phyloP scores from a whole-genome alignment of 2,113 vertebrate genomes.

The Trachemys scripta region DNA sequence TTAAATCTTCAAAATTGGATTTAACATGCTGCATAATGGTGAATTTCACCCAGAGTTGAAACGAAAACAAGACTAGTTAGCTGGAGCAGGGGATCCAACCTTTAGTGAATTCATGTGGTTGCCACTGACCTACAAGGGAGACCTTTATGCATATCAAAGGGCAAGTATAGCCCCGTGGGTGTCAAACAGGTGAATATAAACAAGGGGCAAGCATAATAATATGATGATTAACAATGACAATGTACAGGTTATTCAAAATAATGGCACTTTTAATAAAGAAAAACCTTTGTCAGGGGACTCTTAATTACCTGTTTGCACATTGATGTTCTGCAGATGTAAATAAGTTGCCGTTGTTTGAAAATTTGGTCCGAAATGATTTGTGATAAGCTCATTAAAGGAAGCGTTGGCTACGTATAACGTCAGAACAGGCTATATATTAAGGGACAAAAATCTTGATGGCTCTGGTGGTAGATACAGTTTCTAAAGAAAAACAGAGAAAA shows the following conservation, averaged over 20 bases:
- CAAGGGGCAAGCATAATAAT: background rate
- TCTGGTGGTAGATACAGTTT: background rate
- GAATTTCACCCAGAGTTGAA: constrained; percentile 62
- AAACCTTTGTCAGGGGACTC: background rate
- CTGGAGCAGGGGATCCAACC: constrained; percentile 1
- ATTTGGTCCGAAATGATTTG: background rate
- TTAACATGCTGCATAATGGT: constrained; percentile 55
- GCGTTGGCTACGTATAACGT: background rate
- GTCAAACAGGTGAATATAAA: background rate
- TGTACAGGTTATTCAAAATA: background rate
- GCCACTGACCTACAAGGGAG: background rate
- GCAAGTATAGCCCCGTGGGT: background rate
- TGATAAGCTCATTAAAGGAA: background rate
- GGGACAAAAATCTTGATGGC: background rate
- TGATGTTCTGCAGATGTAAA: background rate
- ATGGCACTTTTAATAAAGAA: background rate
- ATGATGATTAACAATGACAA: background rate
- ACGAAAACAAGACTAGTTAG: constrained; percentile 14
- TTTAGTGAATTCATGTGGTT: background rate
- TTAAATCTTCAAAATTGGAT: constrained; percentile 71
- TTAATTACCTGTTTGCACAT: background rate
- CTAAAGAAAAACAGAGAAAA: background rate
- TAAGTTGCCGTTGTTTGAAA: background rate
- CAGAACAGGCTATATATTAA: background rate
- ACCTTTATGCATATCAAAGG: fast-evolving